A percentile compares a stretch with the other conserved stretches of the same genome.
Evolutionary conservation across 2,888 invertebrate genomes (phyloP).

Genomic region (Drosophila nigritarsus): DNA sequence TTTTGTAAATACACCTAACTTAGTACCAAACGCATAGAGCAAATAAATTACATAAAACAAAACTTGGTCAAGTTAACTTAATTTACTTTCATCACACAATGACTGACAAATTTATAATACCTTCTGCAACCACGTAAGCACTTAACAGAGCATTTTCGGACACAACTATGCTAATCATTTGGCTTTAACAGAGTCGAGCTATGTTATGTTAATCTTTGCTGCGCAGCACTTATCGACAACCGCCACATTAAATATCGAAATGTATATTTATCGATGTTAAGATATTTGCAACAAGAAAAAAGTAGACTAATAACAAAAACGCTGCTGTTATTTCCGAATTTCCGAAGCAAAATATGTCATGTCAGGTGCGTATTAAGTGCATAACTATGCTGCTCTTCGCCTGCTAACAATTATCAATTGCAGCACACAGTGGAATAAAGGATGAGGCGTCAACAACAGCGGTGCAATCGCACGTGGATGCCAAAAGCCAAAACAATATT

Average conservation of each 20-base stretch:
- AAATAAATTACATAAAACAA: conserved; percentile 50
- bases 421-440: conserved; percentile 17
- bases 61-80: neutral
- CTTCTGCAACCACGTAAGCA: no score
- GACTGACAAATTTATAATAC: neutral
- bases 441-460: neutral
- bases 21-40: conserved; percentile 59
- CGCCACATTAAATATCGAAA: neutral
- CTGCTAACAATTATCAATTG: neutral
- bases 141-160: neutral
- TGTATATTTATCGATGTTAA: conserved; percentile 18
- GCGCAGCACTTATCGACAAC: conserved; percentile 1
- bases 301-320: neutral
- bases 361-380: conserved; percentile 47
- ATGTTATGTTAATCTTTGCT: conserved; percentile 4
- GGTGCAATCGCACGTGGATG: conserved; percentile 43
- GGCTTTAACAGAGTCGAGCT: neutral
- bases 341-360: conserved; percentile 37
- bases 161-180: neutral
- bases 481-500: conserved; percentile 17
- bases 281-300: conserved; percentile 15
- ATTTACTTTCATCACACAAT: neutral
- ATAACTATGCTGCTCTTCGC: neutral
- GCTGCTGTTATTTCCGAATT: conserved; percentile 4
- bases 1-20: conserved; percentile 64